Evolutionary conservation across 2,797 vertebrate genomes (phyloP).

Genomic region (Eospalax fontanierii): DNA sequence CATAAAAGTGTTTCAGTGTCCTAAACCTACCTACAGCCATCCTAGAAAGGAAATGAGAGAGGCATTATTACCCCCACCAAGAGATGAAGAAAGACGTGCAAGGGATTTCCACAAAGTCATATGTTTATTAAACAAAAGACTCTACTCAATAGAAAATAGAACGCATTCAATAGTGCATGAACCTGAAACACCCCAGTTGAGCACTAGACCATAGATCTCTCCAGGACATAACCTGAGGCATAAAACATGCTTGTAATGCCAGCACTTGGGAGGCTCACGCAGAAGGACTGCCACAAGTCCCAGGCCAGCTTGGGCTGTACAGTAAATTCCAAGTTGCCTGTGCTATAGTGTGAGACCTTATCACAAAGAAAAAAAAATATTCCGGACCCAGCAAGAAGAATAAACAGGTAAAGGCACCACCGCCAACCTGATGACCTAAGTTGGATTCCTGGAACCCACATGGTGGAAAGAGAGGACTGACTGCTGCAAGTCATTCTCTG

Average conservation of each 20-base stretch:
- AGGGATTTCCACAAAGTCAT: background rate
- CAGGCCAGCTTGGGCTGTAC: background rate
- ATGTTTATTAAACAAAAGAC: background rate
- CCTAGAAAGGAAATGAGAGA: background rate
- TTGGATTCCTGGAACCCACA: background rate
- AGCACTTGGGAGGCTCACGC: background rate
- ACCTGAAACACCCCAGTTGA: background rate
- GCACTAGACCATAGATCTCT: background rate
- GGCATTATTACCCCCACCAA: background rate
- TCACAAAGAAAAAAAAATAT: background rate
- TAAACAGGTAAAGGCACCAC: background rate
- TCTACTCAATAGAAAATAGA: background rate
- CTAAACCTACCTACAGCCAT: background rate
- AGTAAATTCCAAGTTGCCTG: background rate
- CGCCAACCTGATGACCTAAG: background rate
- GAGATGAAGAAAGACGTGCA: background rate
- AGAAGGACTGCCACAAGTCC: background rate
- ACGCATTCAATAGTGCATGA: background rate
- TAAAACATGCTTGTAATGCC: background rate
- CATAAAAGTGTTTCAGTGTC: background rate
- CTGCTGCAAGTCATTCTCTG: background rate
- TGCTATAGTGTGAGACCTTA: background rate
- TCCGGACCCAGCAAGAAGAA: background rate
- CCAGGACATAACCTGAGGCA: background rate
- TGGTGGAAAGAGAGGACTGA: background rate